Base-by-base conservation (phyloP, 2,113 vertebrate genomes). In the Cyrtonyx montezumae region DNA sequence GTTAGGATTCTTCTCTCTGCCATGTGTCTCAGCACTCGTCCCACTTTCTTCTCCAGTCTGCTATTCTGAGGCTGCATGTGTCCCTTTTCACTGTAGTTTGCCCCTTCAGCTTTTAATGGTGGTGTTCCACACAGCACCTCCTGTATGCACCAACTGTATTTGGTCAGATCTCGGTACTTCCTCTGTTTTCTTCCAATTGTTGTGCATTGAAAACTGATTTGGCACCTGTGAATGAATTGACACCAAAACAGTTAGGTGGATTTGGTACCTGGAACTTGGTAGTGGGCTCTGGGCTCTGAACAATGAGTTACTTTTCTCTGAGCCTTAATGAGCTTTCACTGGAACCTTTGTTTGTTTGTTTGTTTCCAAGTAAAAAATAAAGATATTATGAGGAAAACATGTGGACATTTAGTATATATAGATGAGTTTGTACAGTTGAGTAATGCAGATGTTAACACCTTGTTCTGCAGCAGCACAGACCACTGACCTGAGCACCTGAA, bases 1-100 rank as follows among this genome's bases (percentile, higher is more conserved):
- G 26, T 55, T 67, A 26, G 1, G 1, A 6, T 84, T 70, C 22
- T 87, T 8, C 2, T 0, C 8, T 2, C 70, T 43, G 7, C 1
- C 21, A 4, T 34, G 25, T 40, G 25, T 37, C 11, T 11, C 51
- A 48, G 30, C 9, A 9, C 46, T 67, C 45, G 12, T 51, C 34
- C 30, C 67, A 55, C 14, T 45, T 77, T 63, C 25, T 17, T 84
- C 79, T 69, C 21, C 21, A 59, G 45, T 16, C 32, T 55, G 6
- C n/a, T 68, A 37, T 7, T 55, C 43, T 43, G 11, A 42, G 17
- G 61, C 40, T 55, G 8, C 14, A 13, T 61, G 45, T 48, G 7
- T 48, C 80, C 49, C 53, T 55, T 87, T 70, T 66, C 51, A 48
- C 36, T 10, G 2, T 30, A 13, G 21, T 53, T 86, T 43, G 17